Percentiles rank a stretch among this genome's conserved stretches.
Evolutionary conservation across 2,113 vertebrate genomes (phyloP).

Genomic region (Colius striatus): DNA sequence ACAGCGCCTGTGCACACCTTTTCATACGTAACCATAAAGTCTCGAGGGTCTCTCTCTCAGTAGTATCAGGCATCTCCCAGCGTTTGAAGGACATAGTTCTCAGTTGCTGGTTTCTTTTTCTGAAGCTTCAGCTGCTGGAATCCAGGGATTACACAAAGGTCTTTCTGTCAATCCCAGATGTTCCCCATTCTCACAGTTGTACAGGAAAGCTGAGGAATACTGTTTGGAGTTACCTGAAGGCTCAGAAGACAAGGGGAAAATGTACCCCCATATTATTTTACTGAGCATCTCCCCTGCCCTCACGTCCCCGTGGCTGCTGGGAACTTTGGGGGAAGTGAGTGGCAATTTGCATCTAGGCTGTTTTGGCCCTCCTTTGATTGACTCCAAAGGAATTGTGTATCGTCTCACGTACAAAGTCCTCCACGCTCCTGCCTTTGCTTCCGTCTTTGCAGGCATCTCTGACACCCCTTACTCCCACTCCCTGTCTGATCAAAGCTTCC

Average conservation of each 20-base stretch:
- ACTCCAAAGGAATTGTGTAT: slow-evolving; percentile 37
- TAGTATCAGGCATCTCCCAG: not conserved
- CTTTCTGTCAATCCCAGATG: not conserved
- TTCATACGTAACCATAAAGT: not conserved
- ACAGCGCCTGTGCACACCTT: not conserved
- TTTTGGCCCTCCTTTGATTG: slow-evolving; percentile 11
- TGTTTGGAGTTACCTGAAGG: not conserved
- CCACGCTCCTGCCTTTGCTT: not conserved
- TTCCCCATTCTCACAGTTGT: not conserved
- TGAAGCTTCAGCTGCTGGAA: not conserved
- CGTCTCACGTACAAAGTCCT: slow-evolving; percentile 30
- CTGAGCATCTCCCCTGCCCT: not conserved
- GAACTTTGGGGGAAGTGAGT: not conserved
- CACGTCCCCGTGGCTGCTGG: not conserved
- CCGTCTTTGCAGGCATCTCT: slow-evolving; percentile 24
- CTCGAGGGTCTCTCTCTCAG: not conserved
- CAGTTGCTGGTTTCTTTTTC: not conserved
- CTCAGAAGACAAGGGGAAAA: not conserved
- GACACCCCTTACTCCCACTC: not conserved
- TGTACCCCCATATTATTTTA: not conserved
- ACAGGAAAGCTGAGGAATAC: not conserved
- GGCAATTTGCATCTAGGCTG: slow-evolving; percentile 5
- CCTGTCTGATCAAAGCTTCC: slow-evolving; percentile 47
- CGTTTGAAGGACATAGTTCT: not conserved
- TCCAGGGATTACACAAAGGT: not conserved